These are phyloP conservation scores for Neomonachus schauinslandi DNA, from an alignment of 2,113 vertebrate species.

Conservation along the genomic window DNA sequence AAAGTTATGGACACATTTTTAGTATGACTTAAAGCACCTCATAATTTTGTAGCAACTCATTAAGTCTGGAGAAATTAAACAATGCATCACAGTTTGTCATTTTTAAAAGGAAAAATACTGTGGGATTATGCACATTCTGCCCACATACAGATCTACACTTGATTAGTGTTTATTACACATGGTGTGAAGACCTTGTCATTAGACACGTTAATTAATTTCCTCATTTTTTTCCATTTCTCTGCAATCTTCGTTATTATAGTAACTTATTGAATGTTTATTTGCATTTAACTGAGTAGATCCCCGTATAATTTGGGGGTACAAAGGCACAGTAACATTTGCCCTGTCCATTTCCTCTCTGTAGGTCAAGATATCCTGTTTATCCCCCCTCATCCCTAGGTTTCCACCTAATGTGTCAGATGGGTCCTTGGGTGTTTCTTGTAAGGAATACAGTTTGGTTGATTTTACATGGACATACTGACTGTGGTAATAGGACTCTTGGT, in stretches of 20 bases:
- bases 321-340: not conserved
- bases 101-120: conserved; percentile 1
- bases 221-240: not conserved
- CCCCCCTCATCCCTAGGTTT: not conserved
- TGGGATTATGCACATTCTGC: not conserved
- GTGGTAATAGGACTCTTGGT: not conserved
- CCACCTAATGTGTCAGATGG: not conserved
- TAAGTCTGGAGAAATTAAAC: conserved; percentile 26
- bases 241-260: not conserved
- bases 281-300: not conserved
- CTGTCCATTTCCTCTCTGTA: not conserved
- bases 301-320: not conserved
- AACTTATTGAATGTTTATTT: conserved; percentile 1
- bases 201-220: conserved; percentile 39
- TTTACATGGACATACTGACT: not conserved
- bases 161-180: not conserved
- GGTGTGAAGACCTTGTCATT: not conserved
- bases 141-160: not conserved
- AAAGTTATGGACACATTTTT: conserved; percentile 61
- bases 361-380: not conserved
- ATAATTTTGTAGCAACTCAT: conserved; percentile 41
- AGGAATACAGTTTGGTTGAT: not conserved
- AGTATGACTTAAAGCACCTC: conserved; percentile 44
- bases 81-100: not conserved
- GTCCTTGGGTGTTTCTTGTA: not conserved